phyloP scores from a whole-genome alignment of 2,888 invertebrate genomes.

The Drosophila conformis region DNA sequence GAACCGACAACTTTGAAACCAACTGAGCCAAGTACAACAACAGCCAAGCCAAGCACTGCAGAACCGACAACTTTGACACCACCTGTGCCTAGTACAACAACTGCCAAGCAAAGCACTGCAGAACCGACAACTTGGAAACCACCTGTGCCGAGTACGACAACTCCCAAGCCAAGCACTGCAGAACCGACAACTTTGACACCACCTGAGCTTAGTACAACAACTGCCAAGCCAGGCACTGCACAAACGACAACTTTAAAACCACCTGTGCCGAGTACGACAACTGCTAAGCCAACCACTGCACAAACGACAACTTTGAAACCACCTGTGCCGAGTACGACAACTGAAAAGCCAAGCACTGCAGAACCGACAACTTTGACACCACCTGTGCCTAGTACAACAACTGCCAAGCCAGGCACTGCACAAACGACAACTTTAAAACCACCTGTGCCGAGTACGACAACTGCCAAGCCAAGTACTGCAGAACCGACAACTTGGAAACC shows the following conservation, averaged over 20 bases:
- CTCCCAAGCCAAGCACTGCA: fast-evolving
- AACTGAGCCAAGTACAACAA: background rate
- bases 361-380: background rate
- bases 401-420: too few relatives aligned
- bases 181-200: background rate
- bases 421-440: too few relatives aligned
- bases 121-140: background rate
- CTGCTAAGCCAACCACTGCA: fast-evolving
- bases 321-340: background rate
- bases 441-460: too few relatives aligned
- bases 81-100: background rate
- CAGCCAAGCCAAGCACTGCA: fast-evolving
- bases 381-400: too few relatives aligned
- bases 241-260: too few relatives aligned
- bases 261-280: background rate
- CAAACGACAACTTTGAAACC: background rate
- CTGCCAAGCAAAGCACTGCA: background rate
- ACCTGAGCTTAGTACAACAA: background rate
- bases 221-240: background rate
- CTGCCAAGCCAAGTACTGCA: too few relatives aligned
- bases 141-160: background rate
- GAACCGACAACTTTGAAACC: background rate
- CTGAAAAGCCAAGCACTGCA: background rate
- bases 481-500: too few relatives aligned
- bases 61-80: background rate